Evolutionary conservation across 2,113 vertebrate genomes (phyloP).

Genomic region (Athene cunicularia): DNA sequence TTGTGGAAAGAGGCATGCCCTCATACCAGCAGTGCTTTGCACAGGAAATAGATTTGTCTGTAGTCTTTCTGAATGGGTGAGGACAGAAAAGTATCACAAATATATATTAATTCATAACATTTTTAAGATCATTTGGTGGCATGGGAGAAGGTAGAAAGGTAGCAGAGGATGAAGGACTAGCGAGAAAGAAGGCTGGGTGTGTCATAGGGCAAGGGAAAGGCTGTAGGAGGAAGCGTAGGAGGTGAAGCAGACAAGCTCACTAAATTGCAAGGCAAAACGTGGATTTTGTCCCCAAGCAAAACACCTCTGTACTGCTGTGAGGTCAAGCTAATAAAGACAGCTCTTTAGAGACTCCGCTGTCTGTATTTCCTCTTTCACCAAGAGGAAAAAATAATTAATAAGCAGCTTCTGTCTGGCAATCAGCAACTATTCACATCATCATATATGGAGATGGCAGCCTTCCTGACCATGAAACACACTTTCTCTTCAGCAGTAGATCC

Average conservation of each 20-base stretch:
- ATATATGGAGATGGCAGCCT: neutral
- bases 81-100: neutral
- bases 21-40: neutral
- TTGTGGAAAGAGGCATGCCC: neutral
- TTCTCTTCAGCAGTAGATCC: neutral
- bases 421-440: conserved; percentile 35
- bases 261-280: conserved; percentile 40
- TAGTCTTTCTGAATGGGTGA: neutral
- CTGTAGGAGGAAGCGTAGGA: conserved; percentile 46
- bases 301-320: conserved; percentile 30
- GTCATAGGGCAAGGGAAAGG: conserved; percentile 10
- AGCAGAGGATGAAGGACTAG: neutral
- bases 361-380: conserved; percentile 27
- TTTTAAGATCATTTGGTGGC: neutral
- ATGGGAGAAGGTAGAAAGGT: neutral
- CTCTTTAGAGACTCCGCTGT: neutral
- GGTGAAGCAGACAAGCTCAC: conserved; percentile 51
- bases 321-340: conserved; percentile 52
- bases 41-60: neutral
- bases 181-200: conserved; percentile 8
- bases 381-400: conserved; percentile 60
- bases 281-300: conserved; percentile 68
- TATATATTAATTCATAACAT: neutral
- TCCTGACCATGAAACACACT: neutral
- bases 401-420: conserved; percentile 53